phyloP scores from a whole-genome alignment of 2,888 invertebrate genomes.

The Sarcophaga caerulescens region DNA sequence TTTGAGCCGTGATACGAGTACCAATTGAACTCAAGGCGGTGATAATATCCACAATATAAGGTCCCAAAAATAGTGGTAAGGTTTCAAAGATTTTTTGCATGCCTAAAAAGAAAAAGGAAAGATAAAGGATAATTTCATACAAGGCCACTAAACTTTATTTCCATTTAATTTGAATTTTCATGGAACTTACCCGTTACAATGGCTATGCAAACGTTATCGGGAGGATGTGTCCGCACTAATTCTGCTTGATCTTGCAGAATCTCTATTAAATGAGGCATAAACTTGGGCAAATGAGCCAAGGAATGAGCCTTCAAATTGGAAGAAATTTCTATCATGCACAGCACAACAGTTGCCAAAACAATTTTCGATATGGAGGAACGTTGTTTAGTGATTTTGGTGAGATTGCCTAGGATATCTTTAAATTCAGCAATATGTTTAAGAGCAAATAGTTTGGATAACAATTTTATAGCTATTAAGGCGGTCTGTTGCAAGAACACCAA shows the following conservation, averaged over 20 bases:
- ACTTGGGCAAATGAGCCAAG: slow-evolving; percentile 87
- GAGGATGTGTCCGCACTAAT: slow-evolving; percentile 72
- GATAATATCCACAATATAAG: slow-evolving; percentile 89
- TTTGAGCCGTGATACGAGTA: slow-evolving; percentile 75
- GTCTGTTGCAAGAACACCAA: slow-evolving; percentile 89
- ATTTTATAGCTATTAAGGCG: slow-evolving; percentile 90
- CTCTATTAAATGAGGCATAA: slow-evolving; percentile 89
- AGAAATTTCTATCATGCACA: slow-evolving; percentile 86
- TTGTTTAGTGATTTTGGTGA: slow-evolving; percentile 82
- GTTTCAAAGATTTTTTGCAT: slow-evolving; percentile 91
- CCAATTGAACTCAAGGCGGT: slow-evolving; percentile 84
- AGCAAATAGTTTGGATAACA: slow-evolving; percentile 89
- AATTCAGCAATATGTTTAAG: slow-evolving; percentile 86
- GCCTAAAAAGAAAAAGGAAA: slow-evolving; percentile 78
- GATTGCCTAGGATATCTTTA: slow-evolving; percentile 85
- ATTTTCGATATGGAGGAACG: slow-evolving; percentile 76
- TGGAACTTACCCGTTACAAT: slow-evolving; percentile 83
- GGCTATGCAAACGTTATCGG: slow-evolving; percentile 77
- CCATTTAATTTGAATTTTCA: neutral
- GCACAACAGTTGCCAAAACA: slow-evolving; percentile 87
- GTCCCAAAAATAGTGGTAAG: slow-evolving; percentile 91
- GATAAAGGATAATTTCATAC: neutral
- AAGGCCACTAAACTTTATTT: neutral
- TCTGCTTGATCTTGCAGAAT: slow-evolving; percentile 86
- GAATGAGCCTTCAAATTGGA: slow-evolving; percentile 88